Conservation (phyloP, 2,888 invertebrate genomes). For the Torymus auratus region DNA sequence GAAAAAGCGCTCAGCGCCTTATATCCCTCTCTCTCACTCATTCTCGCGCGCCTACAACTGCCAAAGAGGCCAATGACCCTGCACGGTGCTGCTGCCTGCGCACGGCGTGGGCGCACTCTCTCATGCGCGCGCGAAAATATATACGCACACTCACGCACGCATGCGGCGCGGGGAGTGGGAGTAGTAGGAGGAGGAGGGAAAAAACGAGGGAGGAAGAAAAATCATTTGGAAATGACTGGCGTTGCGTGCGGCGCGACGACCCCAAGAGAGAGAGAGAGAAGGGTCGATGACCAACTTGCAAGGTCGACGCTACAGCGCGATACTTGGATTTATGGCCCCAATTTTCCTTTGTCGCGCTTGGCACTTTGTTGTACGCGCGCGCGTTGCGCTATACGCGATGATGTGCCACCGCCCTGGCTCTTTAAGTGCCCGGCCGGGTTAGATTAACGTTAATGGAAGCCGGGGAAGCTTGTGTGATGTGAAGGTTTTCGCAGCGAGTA, state of each 20-base stretch:
- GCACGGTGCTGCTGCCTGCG: conserved; percentile 39
- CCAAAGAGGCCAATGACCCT: conserved; percentile 66
- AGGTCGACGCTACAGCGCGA: conserved; percentile 4
- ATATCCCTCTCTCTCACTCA: neutral
- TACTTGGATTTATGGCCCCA: conserved; percentile 23
- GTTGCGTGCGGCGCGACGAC: conserved; percentile 18
- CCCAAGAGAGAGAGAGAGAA: neutral
- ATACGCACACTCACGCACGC: neutral
- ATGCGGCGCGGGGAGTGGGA: no score
- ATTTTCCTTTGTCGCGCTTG: conserved; percentile 12
- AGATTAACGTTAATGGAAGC: no score
- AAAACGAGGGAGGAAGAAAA: conserved; percentile 54
- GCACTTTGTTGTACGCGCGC: neutral
- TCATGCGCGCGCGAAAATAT: conserved; percentile 54
- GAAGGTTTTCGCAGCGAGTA: no score
- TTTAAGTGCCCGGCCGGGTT: no score
- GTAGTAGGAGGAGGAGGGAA: neutral
- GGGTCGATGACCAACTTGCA: conserved; percentile 52
- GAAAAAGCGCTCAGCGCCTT: no score
- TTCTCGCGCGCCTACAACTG: conserved; percentile 17
- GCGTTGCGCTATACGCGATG: no score
- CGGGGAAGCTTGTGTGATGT: no score
- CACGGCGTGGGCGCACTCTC: conserved; percentile 65
- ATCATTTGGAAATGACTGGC: conserved; percentile 46
- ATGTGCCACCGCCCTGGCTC: no score